Base-by-base conservation (phyloP, 2,797 vertebrate genomes). In the Cottoperca gobio region DNA sequence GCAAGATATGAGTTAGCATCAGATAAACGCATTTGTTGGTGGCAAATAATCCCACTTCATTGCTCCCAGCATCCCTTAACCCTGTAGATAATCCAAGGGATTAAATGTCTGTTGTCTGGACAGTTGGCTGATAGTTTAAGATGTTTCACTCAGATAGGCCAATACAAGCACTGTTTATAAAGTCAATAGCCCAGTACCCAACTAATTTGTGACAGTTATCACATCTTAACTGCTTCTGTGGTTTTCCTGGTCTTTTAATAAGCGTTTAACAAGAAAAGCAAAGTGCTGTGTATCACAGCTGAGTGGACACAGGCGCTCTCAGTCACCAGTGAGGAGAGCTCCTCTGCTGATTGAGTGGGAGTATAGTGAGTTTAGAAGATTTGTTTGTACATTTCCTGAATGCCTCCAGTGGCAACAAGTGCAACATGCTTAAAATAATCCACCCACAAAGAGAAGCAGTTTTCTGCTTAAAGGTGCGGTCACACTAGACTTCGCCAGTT, bases 71-170 rank as follows among this genome's bases (percentile, higher is more conserved):
- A 76, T 79, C 59, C 31, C n/a, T 79, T 69, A 39, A 59, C 55
- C 68, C 69, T 63, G 14, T 3, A 82, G 73, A 88, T 87, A 87
- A 92, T 88, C 84, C 70, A 33, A 7, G 19, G 80, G 86, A 91
- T 91, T 89, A 88, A 63, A 81, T 72, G 62, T 88, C 75, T 83
- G 69, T 78, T 67, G 75, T 84, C 78, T 86, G 74, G 69, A 81
- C 52, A 71, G 42, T 73, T 26, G 9, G 17, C 65, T 39, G 40
- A 26, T 26, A 53, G 23, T 33, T 53, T 13, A 40, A n/a, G 26
- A 3, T 35, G n/a, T 33, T 35, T 33, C 6, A 13, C n/a, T 23
- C 21, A 19, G 23, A 61, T n/a, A 24, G 24, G 11, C 9, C 19
- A 17, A 49, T 19, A 33, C 42, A 49, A 24, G 6, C 60, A 33